phyloP scores from a whole-genome alignment of 2,888 invertebrate species.

The Cataglyphis cursor region DNA sequence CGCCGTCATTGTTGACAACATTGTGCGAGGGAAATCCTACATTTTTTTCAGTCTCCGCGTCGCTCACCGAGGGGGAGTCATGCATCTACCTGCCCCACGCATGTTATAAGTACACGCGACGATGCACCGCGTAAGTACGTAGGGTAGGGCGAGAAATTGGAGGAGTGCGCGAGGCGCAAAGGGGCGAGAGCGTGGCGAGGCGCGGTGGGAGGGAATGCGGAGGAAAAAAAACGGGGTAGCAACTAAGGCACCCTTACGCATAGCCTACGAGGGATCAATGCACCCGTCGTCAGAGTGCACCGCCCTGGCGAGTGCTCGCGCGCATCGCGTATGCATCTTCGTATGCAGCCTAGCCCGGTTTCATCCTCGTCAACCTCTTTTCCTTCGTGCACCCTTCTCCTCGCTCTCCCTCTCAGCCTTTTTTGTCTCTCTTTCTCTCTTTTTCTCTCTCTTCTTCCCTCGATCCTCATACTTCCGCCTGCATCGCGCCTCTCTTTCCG shows the following conservation, averaged over 20 bases:
- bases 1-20: conserved; percentile 62
- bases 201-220: conserved; percentile 64
- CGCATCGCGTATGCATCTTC: conserved; percentile 84
- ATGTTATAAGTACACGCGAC: conserved; percentile 78
- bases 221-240: conserved; percentile 74
- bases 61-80: conserved; percentile 76
- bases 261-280: conserved; percentile 84
- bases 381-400: conserved; percentile 55
- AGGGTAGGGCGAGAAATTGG: conserved; percentile 67
- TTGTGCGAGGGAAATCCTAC: conserved; percentile 80
- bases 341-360: conserved; percentile 81
- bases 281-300: conserved; percentile 84
- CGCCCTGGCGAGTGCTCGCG: conserved; percentile 84
- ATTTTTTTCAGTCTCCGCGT: conserved; percentile 74
- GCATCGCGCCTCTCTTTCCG: conserved; percentile 47
- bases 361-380: conserved; percentile 77
- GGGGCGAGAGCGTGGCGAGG: conserved; percentile 69
- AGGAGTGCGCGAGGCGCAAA: conserved; percentile 68
- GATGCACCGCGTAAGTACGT: conserved; percentile 72
- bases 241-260: conserved; percentile 81
- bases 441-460: conserved; percentile 28
- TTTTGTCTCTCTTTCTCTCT: not conserved
- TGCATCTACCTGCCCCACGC: conserved; percentile 76
- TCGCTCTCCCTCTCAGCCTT: conserved; percentile 17
- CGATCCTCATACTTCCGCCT: conserved; percentile 19